Evolutionary conservation across 2,113 vertebrate genomes (phyloP), one percentile per base, ranked within the genome.

Genomic region (Ptilonorhynchus violaceus): DNA sequence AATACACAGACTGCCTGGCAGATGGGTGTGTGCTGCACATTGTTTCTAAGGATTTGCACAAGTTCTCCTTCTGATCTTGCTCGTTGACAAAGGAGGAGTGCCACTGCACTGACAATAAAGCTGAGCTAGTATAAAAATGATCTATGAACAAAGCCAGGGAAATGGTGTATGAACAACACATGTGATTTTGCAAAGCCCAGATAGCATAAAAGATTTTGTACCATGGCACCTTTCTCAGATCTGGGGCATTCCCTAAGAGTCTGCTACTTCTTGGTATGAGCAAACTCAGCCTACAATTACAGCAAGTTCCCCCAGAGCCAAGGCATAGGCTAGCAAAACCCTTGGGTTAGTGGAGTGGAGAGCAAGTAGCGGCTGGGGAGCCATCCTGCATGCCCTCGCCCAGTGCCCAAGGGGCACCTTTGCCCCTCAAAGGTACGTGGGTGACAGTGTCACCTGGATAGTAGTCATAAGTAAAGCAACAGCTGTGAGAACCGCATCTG

Each of bases 391-490:
- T 4, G 0, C 33, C 11, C 11, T 66, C 1, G 0, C 7, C 23
- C 35, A 23, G 16, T 4, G 4, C 15, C 10, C 1, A 0, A 22
- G 30, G 69, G 14, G 9, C 4, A 70, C 13, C 37, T 49, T 70
- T 2, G 0, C 5, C 22, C 42, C 20, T 67, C 2, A 2, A 49
- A 56, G 13, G 8, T 25, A 67, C 10, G 21, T 2, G 2, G 41
- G 23, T 8, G 8, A 23, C 2, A 1, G 20, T 1, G 0, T 30
- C 50, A n/a, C 30, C 33, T 49, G 2, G 0, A 28, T 5, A 64
- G 49, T 20, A n/a, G 42, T 25, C 2, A 0, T 27, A 58, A 73
- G 59, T 7, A 73, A 89, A 66, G 55, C 25, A 64, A 9, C 1
- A 8, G 16, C 70, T 55, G 13, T 24, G 58, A 31, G 35, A 49